Percentiles rank a stretch among this genome's conserved stretches.
Conservation (phyloP, 1,140 invertebrate species). For the Drosophila nikananu region DNA sequence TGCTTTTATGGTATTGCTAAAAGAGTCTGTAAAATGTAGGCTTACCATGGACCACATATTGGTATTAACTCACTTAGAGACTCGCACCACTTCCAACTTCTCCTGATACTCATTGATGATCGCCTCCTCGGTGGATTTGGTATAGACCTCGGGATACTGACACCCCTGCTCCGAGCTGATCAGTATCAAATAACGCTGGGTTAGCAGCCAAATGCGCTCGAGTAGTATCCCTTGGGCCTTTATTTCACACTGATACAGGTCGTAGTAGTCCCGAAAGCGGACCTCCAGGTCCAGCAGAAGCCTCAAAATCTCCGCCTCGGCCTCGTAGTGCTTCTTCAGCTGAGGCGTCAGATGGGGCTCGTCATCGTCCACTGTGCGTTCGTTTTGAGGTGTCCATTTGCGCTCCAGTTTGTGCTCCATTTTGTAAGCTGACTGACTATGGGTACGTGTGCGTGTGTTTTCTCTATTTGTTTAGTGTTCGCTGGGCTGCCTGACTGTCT, state of each 20-base stretch:
- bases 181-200: conserved; percentile 65
- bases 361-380: neutral
- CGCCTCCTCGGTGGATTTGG: conserved; percentile 65
- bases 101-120: conserved; percentile 75
- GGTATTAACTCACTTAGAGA: conserved; percentile 49
- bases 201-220: conserved; percentile 63
- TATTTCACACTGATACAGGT: conserved; percentile 59
- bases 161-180: conserved; percentile 63
- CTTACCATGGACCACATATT: no score
- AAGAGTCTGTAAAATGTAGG: no score
- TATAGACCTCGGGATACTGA: conserved; percentile 68
- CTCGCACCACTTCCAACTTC: conserved; percentile 52
- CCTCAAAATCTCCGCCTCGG: conserved; percentile 49
- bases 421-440: conserved; percentile 17
- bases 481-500: conserved; percentile 17
- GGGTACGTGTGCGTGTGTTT: neutral
- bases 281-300: conserved; percentile 49
- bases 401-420: conserved; percentile 10
- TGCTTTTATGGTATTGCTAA: conserved; percentile 53
- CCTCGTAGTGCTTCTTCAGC: conserved; percentile 57
- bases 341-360: conserved; percentile 58
- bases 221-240: conserved; percentile 46
- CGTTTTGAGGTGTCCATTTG: neutral
- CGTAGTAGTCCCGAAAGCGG: conserved; percentile 40
- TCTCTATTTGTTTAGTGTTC: conserved; percentile 7